Percentiles rank a stretch among this genome's conserved stretches.
These are phyloP conservation scores for Galerucella calmariensis DNA, from an alignment of 2,888 invertebrate genomes.

Conservation along the genomic window DNA sequence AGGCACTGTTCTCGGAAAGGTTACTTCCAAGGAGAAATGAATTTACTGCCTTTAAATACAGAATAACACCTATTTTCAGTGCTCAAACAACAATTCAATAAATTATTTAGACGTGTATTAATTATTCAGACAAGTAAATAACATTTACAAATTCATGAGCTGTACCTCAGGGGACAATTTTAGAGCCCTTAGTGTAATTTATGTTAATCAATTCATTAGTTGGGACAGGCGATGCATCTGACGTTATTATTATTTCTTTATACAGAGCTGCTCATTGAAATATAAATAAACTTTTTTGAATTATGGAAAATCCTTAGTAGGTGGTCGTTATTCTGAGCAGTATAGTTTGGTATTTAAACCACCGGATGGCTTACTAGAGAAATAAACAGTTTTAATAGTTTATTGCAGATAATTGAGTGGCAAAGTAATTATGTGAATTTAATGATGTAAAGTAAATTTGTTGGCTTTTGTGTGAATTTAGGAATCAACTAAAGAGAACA, in stretches of 20 bases:
- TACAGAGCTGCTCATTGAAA: background rate
- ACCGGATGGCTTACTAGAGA: no score
- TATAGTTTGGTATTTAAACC: no score
- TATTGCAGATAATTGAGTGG: no score
- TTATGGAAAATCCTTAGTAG: no score
- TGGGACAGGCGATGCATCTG: background rate
- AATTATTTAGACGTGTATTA: constrained; percentile 1
- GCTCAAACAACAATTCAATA: constrained; percentile 9
- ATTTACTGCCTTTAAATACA: constrained; percentile 3
- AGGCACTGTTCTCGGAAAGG: background rate
- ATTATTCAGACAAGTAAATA: constrained; percentile 11
- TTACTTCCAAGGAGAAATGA: background rate
- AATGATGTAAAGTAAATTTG: no score
- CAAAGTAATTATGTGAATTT: no score
- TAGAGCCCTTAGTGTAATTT: background rate
- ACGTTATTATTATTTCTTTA: background rate
- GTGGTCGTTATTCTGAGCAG: no score
- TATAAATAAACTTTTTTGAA: no score
- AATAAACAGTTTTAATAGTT: no score
- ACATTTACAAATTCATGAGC: background rate
- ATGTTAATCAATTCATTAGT: constrained; percentile 13
- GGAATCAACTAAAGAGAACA: no score
- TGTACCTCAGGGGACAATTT: constrained; percentile 11
- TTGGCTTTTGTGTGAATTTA: no score
- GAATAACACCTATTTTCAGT: background rate